Evolutionary conservation across 2,888 invertebrate genomes (phyloP), one percentile per base, ranked within the genome.

Genomic region (Agrotis segetum): DNA sequence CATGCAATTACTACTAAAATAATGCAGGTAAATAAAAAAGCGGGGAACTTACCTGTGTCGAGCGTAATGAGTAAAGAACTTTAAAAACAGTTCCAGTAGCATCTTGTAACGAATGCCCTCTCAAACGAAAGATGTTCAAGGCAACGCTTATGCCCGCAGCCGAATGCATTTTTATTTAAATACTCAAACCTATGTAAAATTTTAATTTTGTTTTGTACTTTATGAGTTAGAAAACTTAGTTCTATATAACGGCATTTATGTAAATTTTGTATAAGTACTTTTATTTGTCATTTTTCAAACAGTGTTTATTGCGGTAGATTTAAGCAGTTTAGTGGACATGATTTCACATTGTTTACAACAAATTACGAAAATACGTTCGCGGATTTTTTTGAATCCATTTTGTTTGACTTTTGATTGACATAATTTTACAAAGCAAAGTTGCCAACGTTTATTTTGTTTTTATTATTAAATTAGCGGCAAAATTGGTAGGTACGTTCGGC

Each of bases 91-190:
- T 44, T 47, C 59, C 44, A 58, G 62, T 16, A 21, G 72, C 29
- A 44, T 46, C 58, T 29, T 50, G 64, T 17, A 50, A 19, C 6
- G n/a, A 44, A 11, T 19, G 62, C 47, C 52, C 21, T 52, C 52
- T 68, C 5, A 55, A 21, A 34, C 65, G 67, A 44, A 67, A n/a
- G 5, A 19, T 50, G 11, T 62, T 77, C 19, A 62, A 63, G 13
- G 59, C 61, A 5, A 46, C 47, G 11, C 21, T 11, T 9, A 53
- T 7, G 34, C 55, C 44, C 17, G 40, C 13, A 55, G 34, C 19
- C 16, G 19, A 16, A 16, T 63, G 49, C 81, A 78, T 81, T 67
- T 81, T 67, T 5, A 34, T 52, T 52, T 9, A 59, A 49, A 29
- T 46, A 17, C 1, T 46, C 52, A 52, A 71, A 55, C 19, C 46